A percentile compares a stretch with the other conserved stretches of the same genome.
phyloP scores from a whole-genome alignment of 1,140 invertebrate species.

The Helicoverpa armigera region DNA sequence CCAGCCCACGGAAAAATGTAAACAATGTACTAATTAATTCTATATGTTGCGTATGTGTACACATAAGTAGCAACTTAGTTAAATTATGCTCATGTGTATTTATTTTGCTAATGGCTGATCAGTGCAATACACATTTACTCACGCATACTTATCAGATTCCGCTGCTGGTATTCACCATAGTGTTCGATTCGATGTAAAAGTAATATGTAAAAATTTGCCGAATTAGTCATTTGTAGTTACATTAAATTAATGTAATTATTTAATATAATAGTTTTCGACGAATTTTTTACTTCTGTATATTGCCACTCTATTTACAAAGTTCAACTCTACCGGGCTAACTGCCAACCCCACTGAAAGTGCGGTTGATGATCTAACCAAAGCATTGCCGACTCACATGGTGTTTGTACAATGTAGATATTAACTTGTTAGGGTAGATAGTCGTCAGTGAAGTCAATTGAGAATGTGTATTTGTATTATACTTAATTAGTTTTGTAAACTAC shows the following conservation, averaged over 20 bases:
- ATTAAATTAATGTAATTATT: slow-evolving; percentile 59
- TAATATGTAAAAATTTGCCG: slow-evolving; percentile 77
- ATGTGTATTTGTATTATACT: slow-evolving; percentile 68
- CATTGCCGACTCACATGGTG: slow-evolving; percentile 65
- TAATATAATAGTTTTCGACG: slow-evolving; percentile 69
- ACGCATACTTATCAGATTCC: slow-evolving; percentile 36
- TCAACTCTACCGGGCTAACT: slow-evolving; percentile 60
- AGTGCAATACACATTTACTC: slow-evolving; percentile 33
- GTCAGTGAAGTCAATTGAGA: slow-evolving; percentile 78
- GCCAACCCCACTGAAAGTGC: slow-evolving; percentile 57
- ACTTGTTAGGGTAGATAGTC: slow-evolving; percentile 76
- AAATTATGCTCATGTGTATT: slow-evolving; percentile 48
- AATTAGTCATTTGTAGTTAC: slow-evolving; percentile 82
- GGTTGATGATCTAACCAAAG: slow-evolving; percentile 52
- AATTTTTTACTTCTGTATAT: slow-evolving; percentile 64
- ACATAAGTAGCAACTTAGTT: slow-evolving; percentile 41
- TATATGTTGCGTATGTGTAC: slow-evolving; percentile 48
- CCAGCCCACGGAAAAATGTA: slow-evolving; percentile 60
- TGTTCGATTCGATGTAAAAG: slow-evolving; percentile 80
- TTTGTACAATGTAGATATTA: slow-evolving; percentile 78
- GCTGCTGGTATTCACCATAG: slow-evolving; percentile 71
- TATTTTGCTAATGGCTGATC: slow-evolving; percentile 42
- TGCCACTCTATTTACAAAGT: slow-evolving; percentile 63
- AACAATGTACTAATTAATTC: slow-evolving; percentile 49
- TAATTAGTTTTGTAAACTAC: slow-evolving; percentile 60